Evolutionary conservation across 2,113 vertebrate genomes (phyloP).

Genomic region (Edolisoma coerulescens): DNA sequence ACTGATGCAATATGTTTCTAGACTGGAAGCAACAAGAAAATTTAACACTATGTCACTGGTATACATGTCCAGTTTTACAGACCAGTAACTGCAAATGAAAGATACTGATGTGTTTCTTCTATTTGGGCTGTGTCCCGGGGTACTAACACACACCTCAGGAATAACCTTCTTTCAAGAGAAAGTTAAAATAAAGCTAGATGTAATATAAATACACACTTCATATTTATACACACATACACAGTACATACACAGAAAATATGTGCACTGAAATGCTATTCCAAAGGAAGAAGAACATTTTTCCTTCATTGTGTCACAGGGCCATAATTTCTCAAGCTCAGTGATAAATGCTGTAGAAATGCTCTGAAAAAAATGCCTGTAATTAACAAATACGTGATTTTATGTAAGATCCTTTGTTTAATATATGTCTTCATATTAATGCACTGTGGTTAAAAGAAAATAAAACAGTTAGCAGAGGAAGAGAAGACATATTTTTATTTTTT

Average conservation of each 20-base stretch:
- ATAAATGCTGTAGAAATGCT: background rate
- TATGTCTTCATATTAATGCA: conserved; percentile 20
- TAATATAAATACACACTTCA: background rate
- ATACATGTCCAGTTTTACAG: background rate
- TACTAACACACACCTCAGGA: background rate
- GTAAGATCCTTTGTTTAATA: background rate
- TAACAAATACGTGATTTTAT: background rate
- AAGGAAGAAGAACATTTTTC: background rate
- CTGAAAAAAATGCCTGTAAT: conserved; percentile 10
- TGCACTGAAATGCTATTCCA: background rate
- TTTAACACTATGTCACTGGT: background rate
- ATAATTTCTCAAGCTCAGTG: conserved; percentile 26
- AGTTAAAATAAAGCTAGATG: background rate
- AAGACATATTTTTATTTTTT: conserved; percentile 33
- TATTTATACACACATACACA: background rate
- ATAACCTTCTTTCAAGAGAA: background rate
- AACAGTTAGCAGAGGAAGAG: background rate
- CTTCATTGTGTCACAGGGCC: conserved; percentile 19
- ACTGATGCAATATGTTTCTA: background rate
- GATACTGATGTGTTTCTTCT: background rate
- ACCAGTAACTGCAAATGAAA: background rate
- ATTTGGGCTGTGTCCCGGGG: background rate
- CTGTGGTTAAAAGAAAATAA: conserved; percentile 24
- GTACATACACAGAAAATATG: background rate
- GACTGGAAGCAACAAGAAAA: conserved; percentile 10